A percentile compares a stretch with the other conserved stretches of the same genome.
phyloP scores from a whole-genome alignment of 2,888 invertebrate genomes.

The Pimpla rufipes region DNA sequence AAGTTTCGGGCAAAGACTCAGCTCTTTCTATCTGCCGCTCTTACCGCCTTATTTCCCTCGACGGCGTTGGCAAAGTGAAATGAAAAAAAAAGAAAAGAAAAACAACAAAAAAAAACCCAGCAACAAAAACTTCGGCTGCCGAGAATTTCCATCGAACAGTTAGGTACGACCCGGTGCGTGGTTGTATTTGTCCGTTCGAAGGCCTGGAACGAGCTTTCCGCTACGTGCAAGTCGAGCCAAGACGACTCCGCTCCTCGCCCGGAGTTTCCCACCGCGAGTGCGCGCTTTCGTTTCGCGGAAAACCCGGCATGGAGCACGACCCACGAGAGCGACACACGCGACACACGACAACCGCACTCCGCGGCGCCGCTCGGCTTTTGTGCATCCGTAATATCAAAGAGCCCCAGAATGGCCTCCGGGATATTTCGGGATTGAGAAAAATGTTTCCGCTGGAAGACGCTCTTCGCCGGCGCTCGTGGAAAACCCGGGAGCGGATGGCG shows the following conservation, averaged over 20 bases:
- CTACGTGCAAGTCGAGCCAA: conserved; percentile 47
- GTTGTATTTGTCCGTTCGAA: conserved; percentile 54
- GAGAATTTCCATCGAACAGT: conserved; percentile 55
- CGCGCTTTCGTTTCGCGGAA: conserved; percentile 49
- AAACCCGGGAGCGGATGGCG: neutral
- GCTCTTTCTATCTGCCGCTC: neutral
- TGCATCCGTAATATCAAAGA: conserved; percentile 63
- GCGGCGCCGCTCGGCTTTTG: conserved; percentile 52
- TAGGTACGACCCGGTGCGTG: conserved; percentile 23
- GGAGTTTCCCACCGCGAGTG: conserved; percentile 8
- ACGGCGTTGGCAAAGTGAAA: conserved; percentile 12
- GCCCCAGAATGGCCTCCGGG: conserved; percentile 42
- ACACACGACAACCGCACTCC: conserved; percentile 45
- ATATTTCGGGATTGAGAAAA: conserved; percentile 50
- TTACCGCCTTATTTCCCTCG: conserved; percentile 10
- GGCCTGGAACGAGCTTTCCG: conserved; percentile 21
- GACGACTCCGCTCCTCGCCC: conserved; percentile 23
- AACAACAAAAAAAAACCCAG: conserved; percentile 27
- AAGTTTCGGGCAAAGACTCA: conserved; percentile 16
- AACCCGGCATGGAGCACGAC: conserved; percentile 22
- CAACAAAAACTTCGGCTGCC: neutral
- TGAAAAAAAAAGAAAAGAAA: neutral
- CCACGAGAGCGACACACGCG: neutral
- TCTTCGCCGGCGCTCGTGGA: conserved; percentile 21
- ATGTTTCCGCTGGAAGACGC: conserved; percentile 34